Evolutionary conservation across 2,888 invertebrate genomes (phyloP).

Genomic region (Tortrix viridana): DNA sequence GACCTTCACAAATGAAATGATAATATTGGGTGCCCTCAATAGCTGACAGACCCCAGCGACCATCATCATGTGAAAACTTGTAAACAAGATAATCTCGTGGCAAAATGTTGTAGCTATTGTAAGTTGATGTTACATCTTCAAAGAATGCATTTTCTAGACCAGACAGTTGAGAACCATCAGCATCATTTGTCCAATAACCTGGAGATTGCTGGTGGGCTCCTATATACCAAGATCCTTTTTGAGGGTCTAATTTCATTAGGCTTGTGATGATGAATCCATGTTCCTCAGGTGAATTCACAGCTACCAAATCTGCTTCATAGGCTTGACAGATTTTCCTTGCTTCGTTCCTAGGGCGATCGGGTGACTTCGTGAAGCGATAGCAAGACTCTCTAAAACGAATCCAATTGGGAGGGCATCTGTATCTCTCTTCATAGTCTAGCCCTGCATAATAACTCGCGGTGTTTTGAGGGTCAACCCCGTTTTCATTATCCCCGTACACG

Average conservation of each 20-base stretch:
- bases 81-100: constrained; percentile 91
- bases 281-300: constrained; percentile 92
- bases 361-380: constrained; percentile 95
- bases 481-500: constrained; percentile 63
- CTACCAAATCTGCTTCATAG: constrained; percentile 91
- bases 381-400: constrained; percentile 91
- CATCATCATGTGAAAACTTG: constrained; percentile 87
- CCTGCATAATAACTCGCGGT: constrained; percentile 72
- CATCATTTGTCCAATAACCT: constrained; percentile 92
- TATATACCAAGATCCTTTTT: constrained; percentile 94
- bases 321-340: constrained; percentile 93
- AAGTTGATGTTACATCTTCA: constrained; percentile 79
- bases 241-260: constrained; percentile 92
- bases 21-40: constrained; percentile 90
- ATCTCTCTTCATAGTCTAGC: constrained; percentile 74
- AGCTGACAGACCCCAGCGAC: constrained; percentile 93
- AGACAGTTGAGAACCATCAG: constrained; percentile 90
- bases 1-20: constrained; percentile 95
- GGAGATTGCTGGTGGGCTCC: constrained; percentile 90
- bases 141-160: constrained; percentile 93
- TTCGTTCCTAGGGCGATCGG: constrained; percentile 90
- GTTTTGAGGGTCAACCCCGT: constrained; percentile 71
- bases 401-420: constrained; percentile 94
- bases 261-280: constrained; percentile 94
- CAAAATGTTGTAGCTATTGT: constrained; percentile 77